These are phyloP conservation scores for Coremacera marginata DNA, from an alignment of 2,888 invertebrate genomes.

Conservation along the genomic window DNA sequence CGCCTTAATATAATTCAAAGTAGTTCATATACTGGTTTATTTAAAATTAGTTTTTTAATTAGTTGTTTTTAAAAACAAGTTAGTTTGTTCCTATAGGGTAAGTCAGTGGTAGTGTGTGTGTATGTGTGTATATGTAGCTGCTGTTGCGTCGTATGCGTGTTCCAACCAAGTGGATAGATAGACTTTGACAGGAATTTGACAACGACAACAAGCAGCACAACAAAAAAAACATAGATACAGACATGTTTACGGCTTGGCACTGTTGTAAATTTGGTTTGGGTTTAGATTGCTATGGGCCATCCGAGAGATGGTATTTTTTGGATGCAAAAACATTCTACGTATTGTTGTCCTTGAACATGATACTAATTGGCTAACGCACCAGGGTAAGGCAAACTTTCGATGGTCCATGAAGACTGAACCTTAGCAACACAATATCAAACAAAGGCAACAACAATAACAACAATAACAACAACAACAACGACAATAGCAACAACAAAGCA, in stretches of 20 bases:
- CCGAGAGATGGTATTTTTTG: background rate
- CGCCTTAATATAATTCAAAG: no score
- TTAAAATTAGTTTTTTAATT: no score
- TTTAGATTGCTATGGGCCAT: background rate
- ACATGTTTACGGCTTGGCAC: background rate
- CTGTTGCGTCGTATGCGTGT: no score
- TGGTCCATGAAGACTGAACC: background rate
- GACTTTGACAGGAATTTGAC: no score
- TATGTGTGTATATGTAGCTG: no score
- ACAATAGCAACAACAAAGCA: background rate
- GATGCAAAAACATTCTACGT: background rate
- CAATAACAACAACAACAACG: background rate
- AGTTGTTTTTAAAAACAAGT: no score
- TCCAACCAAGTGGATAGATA: no score
- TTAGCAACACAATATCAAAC: background rate
- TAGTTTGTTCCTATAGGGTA: no score
- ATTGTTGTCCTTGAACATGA: background rate
- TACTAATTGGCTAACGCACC: constrained; percentile 3
- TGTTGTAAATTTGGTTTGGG: no score
- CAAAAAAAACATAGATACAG: background rate
- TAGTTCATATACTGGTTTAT: no score
- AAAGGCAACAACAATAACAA: background rate
- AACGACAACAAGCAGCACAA: no score
- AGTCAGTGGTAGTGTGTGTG: no score
- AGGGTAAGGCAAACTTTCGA: background rate